Percentiles rank a stretch among this genome's conserved stretches.
Conservation (phyloP, 2,113 vertebrate genomes). For the Xenopus borealis region DNA sequence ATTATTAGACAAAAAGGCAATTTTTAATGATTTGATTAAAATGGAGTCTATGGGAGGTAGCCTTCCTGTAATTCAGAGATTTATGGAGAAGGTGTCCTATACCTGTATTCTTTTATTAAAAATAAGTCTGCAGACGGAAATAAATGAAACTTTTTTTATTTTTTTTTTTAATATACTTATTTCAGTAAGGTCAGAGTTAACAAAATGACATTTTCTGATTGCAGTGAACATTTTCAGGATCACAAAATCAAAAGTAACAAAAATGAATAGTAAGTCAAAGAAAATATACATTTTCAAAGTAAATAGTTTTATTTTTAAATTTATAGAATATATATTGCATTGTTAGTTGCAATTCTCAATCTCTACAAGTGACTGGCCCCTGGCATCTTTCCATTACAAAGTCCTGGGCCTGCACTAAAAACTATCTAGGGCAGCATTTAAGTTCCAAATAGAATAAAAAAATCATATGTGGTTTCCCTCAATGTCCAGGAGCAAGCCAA, state of each 20-base stretch:
- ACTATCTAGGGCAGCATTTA: slow-evolving; percentile 61
- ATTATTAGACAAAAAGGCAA: too few species aligned
- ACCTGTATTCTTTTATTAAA: background rate
- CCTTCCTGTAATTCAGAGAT: too few species aligned
- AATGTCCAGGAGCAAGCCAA: slow-evolving; percentile 38
- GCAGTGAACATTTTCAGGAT: slow-evolving; percentile 61
- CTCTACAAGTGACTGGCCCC: slow-evolving; percentile 55
- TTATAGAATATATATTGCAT: slow-evolving; percentile 80
- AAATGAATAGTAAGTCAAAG: slow-evolving; percentile 52
- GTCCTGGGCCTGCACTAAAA: slow-evolving; percentile 51
- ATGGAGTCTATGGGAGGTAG: too few species aligned
- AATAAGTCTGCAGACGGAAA: background rate
- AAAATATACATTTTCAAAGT: slow-evolving; percentile 60
- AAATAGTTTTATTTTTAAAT: slow-evolving; percentile 16
- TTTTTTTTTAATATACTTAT: slow-evolving; percentile 72
- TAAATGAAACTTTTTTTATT: slow-evolving; percentile 44
- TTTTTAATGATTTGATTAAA: too few species aligned
- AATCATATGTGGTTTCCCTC: background rate
- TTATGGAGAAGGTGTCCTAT: too few species aligned
- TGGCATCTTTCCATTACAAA: slow-evolving; percentile 25
- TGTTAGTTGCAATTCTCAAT: slow-evolving; percentile 75
- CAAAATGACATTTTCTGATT: slow-evolving; percentile 69
- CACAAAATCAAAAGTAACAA: slow-evolving; percentile 51
- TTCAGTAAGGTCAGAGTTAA: slow-evolving; percentile 69
- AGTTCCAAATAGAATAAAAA: slow-evolving; percentile 42